Percentiles rank a stretch among this genome's conserved stretches.
Conservation (phyloP, 2,797 vertebrate species). For the Microctenopoma stevenorrisi region DNA sequence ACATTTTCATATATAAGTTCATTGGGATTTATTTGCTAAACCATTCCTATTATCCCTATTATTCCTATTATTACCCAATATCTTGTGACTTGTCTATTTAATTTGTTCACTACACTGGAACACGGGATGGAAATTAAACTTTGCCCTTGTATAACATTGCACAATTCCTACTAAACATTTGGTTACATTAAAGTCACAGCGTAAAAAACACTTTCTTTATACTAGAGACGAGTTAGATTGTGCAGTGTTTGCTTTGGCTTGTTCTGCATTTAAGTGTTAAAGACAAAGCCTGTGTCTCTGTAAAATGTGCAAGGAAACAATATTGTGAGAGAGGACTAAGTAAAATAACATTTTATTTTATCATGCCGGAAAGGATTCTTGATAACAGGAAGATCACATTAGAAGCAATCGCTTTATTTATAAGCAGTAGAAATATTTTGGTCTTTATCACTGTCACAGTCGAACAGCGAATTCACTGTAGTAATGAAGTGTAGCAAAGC, state of each 20-base stretch:
- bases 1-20: conserved; percentile 19
- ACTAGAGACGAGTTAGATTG: neutral
- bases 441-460: too few species aligned
- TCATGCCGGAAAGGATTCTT: too few species aligned
- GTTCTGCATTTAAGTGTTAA: neutral
- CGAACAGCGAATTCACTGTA: too few species aligned
- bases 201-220: neutral
- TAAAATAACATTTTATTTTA: too few species aligned
- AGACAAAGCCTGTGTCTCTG: conserved; percentile 12
- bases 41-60: conserved; percentile 17
- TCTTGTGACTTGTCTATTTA: conserved; percentile 2
- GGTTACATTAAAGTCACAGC: neutral
- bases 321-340: conserved; percentile 3
- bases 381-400: too few species aligned
- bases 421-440: too few species aligned
- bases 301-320: neutral
- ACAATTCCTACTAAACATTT: neutral
- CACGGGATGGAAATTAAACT: neutral
- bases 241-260: conserved; percentile 12
- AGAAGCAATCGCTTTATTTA: too few species aligned
- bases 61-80: conserved; percentile 23
- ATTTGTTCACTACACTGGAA: neutral
- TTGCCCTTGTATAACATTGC: neutral
- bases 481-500: too few species aligned
- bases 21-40: conserved; percentile 14